phyloP scores from a whole-genome alignment of 1,140 invertebrate genomes.

The Bombus balteatus region DNA sequence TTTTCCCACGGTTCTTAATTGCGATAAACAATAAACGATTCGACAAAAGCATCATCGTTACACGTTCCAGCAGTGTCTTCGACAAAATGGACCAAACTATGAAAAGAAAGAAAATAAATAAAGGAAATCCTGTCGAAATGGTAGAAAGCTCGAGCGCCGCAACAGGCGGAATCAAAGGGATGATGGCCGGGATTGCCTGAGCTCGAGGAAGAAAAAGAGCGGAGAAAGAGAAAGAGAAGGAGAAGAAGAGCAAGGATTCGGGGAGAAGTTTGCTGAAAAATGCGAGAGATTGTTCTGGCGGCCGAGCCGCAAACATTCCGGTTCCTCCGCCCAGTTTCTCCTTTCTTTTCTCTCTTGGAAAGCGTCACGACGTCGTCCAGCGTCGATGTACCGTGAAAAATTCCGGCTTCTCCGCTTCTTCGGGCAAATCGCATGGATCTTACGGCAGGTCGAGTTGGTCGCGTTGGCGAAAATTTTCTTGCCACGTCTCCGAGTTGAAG shows the following conservation, averaged over 20 bases:
- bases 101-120: neutral
- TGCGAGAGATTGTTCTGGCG: constrained; percentile 67
- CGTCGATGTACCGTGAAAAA: constrained; percentile 38
- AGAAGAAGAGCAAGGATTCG: neutral
- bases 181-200: neutral
- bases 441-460: neutral
- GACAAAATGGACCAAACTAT: neutral
- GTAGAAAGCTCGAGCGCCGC: neutral
- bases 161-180: constrained; percentile 43
- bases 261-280: constrained; percentile 67
- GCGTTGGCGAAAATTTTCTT: constrained; percentile 33
- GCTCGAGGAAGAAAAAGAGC: neutral
- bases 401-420: constrained; percentile 1
- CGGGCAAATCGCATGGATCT: constrained; percentile 10
- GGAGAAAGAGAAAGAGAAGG: neutral
- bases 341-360: neutral
- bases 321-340: neutral
- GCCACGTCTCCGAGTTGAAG: neutral
- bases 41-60: neutral
- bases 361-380: constrained; percentile 1
- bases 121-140: neutral
- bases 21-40: neutral
- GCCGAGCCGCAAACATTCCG: constrained; percentile 62
- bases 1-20: neutral
- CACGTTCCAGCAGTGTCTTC: neutral